Conservation (phyloP, 2,888 invertebrate species). For the Campaea margaritaria region DNA sequence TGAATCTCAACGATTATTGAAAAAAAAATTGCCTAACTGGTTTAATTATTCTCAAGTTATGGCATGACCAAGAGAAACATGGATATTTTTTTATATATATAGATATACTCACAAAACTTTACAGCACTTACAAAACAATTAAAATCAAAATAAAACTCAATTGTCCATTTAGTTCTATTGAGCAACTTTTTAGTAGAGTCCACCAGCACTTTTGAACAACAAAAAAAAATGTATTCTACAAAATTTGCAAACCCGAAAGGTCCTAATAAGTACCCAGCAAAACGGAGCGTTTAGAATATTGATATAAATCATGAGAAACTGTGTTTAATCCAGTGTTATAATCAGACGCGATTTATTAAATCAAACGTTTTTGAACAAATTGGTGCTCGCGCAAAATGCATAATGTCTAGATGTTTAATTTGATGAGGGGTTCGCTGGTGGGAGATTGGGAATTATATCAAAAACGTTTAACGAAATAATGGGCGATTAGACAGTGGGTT, state of each 20-base stretch:
- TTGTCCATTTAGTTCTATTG: neutral
- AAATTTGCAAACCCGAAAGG: constrained; percentile 33
- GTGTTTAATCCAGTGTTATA: constrained; percentile 59
- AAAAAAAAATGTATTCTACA: neutral
- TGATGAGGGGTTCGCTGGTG: constrained; percentile 71
- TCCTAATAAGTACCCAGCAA: constrained; percentile 43
- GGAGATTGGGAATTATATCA: constrained; percentile 72
- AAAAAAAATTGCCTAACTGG: too few species aligned
- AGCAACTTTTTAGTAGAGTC: neutral
- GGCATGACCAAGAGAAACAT: too few species aligned
- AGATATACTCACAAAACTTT: too few species aligned
- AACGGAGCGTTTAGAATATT: constrained; percentile 55
- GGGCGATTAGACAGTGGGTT: constrained; percentile 60
- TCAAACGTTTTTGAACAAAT: constrained; percentile 72
- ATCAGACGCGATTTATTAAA: constrained; percentile 67
- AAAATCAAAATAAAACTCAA: neutral
- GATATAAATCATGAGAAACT: constrained; percentile 57
- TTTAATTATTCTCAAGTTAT: too few species aligned
- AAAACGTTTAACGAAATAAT: constrained; percentile 77
- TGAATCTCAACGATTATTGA: too few species aligned
- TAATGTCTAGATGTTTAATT: constrained; percentile 79
- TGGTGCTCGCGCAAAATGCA: constrained; percentile 74
- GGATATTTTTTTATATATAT: too few species aligned
- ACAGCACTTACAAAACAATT: too few species aligned
- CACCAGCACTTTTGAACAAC: neutral